Conservation (phyloP, 2,113 vertebrate species). For the Plestiodon gilberti region DNA sequence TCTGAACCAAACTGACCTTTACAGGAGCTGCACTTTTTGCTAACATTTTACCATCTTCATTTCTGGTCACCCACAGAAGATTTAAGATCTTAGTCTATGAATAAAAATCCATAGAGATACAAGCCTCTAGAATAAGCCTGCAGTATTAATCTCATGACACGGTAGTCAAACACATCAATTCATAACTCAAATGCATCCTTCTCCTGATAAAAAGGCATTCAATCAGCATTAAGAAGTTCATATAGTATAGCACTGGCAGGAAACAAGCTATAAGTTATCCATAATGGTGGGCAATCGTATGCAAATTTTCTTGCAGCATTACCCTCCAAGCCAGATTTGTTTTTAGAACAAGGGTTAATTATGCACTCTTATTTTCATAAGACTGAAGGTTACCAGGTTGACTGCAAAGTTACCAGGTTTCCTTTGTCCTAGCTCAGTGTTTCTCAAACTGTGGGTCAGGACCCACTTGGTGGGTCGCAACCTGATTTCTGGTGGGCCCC, state of each 20-base stretch:
- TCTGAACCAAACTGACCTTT: not conserved
- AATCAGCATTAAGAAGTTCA: not conserved
- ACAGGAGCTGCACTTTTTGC: not conserved
- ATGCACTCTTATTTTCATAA: not conserved
- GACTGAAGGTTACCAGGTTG: not conserved
- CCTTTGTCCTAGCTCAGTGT: constrained; percentile 11
- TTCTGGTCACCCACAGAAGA: not conserved
- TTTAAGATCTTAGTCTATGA: not conserved
- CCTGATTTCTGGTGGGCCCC: no score
- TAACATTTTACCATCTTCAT: not conserved
- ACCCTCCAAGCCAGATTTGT: not conserved
- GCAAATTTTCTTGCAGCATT: not conserved
- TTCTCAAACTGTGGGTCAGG: no score
- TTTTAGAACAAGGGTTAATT: not conserved
- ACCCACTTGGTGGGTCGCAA: no score
- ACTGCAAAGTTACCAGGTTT: not conserved
- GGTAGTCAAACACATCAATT: not conserved
- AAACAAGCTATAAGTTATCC: not conserved
- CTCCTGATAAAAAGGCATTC: not conserved
- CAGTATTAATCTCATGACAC: not conserved
- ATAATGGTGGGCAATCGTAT: not conserved
- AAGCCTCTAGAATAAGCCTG: not conserved
- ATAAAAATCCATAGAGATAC: not conserved
- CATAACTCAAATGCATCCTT: not conserved
- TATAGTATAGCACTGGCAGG: not conserved